A percentile compares a stretch with the other conserved stretches of the same genome.
Conservation (phyloP, 1,140 invertebrate species). For the Propsilocerus akamusi region DNA sequence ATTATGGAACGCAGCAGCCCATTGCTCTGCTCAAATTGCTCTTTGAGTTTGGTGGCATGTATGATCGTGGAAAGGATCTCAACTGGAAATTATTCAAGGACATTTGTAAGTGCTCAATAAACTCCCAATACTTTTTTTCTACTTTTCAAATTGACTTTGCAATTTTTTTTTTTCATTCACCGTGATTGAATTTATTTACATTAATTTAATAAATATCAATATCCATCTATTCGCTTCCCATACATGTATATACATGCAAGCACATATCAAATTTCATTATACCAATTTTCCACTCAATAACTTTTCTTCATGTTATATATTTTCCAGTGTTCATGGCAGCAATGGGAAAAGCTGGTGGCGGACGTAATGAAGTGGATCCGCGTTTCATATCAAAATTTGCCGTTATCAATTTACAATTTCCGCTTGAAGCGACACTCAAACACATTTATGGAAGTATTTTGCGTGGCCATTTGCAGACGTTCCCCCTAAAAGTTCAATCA, state of each 20-base stretch:
- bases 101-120: not conserved
- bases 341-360: slow-evolving; percentile 46
- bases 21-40: slow-evolving; percentile 75
- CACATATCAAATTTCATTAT: no score
- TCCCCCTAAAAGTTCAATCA: slow-evolving; percentile 41
- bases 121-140: not conserved
- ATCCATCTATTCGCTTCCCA: no score
- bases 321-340: not conserved
- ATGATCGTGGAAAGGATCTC: slow-evolving; percentile 73
- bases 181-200: no score
- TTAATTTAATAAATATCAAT: no score
- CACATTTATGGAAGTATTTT: slow-evolving; percentile 76
- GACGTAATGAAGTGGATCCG: slow-evolving; percentile 74
- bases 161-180: no score
- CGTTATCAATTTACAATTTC: slow-evolving; percentile 69
- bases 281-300: no score
- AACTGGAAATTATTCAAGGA: slow-evolving; percentile 79
- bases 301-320: not conserved
- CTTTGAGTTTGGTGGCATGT: slow-evolving; percentile 69
- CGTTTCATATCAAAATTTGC: slow-evolving; percentile 78
- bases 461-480: slow-evolving; percentile 46
- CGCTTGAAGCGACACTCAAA: slow-evolving; percentile 50
- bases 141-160: no score
- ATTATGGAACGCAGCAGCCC: slow-evolving; percentile 80
- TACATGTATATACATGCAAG: no score